Base-by-base conservation (phyloP, 2,113 vertebrate genomes). In the Plectropomus leopardus region DNA sequence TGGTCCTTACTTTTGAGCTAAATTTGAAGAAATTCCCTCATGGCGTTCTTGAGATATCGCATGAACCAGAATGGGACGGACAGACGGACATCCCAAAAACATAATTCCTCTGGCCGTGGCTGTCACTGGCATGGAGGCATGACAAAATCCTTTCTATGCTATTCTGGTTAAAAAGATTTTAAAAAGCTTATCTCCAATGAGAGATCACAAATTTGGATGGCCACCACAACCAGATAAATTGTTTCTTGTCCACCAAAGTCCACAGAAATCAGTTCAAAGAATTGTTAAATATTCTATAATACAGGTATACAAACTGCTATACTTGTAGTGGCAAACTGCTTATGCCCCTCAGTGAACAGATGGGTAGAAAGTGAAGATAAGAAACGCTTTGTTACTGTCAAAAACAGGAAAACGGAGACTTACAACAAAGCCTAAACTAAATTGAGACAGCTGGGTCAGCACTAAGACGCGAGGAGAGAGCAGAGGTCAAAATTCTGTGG, bases 401-500 rank as follows among this genome's bases (percentile, higher is more conserved):
- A n/a, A 55, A 72, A 40, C 48, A 30, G 6, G 28, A 61, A 40
- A 76, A 80, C 17, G 17, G 23, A 7, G 47, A 13, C 50, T 50
- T 5, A 50, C 19, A 65, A 8, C 42, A 32, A 16, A 80, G 24
- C 19, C 48, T 23, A 26, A 48, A 47, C 68, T 57, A 45, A 55
- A 71, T 11, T 13, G 7, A 61, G 67, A 55, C 51, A 64, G 64
- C 68, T 59, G 63, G 60, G 71, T 82, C 64, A 63, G 53, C 47
- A 26, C 4, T 26, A 61, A 77, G 69, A 50, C n/a, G 36, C 15
- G 8, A 69, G n/a, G 50, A 57, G 58, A 21, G 23, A 67, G 71
- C 73, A 73, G 45, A 76, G 80, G 80, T 81, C 84, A 79, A 10
- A 28, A 30, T 21, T 51, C 51, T 48, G 76, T 23, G 61, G 64